Percentiles rank a stretch among this genome's conserved stretches.
These are phyloP conservation scores for Callopanchax toddi DNA, from an alignment of 2,113 vertebrate genomes.

Conservation along the genomic window DNA sequence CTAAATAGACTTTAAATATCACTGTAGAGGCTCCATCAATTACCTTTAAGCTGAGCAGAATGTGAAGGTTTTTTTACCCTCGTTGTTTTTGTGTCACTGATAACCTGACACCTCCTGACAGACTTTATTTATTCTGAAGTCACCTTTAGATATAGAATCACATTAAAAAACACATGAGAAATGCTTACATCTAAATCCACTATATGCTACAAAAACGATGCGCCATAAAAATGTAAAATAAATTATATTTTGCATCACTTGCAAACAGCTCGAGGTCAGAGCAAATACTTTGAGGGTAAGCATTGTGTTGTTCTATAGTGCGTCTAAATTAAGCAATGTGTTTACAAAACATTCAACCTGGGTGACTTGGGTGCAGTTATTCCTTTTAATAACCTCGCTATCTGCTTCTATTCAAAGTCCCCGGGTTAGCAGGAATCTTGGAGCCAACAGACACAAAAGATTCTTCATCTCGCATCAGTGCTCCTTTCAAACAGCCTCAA, in stretches of 20 bases:
- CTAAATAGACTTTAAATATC: not conserved
- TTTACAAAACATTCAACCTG: not conserved
- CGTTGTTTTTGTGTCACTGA: constrained; percentile 1
- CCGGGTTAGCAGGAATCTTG: constrained; percentile 15
- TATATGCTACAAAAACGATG: too few relatives aligned
- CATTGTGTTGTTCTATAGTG: too few relatives aligned
- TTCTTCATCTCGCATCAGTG: constrained; percentile 30
- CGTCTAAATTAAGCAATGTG: too few relatives aligned
- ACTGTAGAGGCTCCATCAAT: constrained; percentile 25
- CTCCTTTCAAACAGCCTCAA: constrained; percentile 57
- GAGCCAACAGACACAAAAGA: constrained; percentile 42
- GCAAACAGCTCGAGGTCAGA: constrained; percentile 9
- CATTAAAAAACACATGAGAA: too few relatives aligned
- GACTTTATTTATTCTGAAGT: not conserved
- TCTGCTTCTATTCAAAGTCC: constrained; percentile 20
- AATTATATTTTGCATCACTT: not conserved
- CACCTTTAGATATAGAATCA: not conserved
- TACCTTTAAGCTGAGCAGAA: constrained; percentile 26
- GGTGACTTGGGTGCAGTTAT: constrained; percentile 11
- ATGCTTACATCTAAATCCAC: too few relatives aligned
- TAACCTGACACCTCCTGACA: constrained; percentile 1
- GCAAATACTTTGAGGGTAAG: not conserved
- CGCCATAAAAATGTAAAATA: not conserved
- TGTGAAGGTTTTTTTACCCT: constrained; percentile 1
- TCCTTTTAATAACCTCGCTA: constrained; percentile 29